phyloP scores from a whole-genome alignment of 2,888 invertebrate species.

The Hoplodrina blanda region DNA sequence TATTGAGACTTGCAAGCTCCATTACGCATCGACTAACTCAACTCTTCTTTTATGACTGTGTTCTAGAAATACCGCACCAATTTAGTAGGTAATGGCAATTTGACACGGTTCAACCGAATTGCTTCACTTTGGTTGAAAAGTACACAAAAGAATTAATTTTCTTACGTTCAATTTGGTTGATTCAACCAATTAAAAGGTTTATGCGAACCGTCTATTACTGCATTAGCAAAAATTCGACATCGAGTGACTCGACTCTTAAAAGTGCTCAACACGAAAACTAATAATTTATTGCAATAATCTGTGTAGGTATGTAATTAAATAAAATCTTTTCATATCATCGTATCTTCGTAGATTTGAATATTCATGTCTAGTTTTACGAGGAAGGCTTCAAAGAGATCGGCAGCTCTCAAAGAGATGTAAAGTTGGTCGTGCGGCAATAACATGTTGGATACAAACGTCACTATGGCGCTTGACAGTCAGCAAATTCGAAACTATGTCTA shows the following conservation, averaged over 20 bases:
- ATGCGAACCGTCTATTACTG: neutral
- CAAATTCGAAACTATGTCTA: neutral
- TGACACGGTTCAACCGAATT: slow-evolving; percentile 5
- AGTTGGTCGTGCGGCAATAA: slow-evolving; percentile 33
- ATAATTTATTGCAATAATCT: neutral
- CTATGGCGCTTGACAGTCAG: slow-evolving; percentile 3
- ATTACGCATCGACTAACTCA: slow-evolving; percentile 26
- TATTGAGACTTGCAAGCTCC: slow-evolving; percentile 31
- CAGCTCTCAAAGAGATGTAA: slow-evolving; percentile 24
- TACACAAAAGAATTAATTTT: neutral
- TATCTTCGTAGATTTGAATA: slow-evolving; percentile 26
- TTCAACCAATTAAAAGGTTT: neutral
- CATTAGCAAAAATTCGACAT: neutral
- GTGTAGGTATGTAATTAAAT: slow-evolving; percentile 10
- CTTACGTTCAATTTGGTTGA: neutral
- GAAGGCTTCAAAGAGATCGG: slow-evolving; percentile 29
- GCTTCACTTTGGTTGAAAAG: neutral
- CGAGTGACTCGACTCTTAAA: neutral
- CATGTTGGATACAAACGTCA: slow-evolving; percentile 33
- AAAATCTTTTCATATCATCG: slow-evolving; percentile 4
- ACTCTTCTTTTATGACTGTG: slow-evolving; percentile 12
- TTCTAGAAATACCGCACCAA: slow-evolving; percentile 13
- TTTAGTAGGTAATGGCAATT: slow-evolving; percentile 5
- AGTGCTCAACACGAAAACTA: neutral
- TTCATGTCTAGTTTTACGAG: slow-evolving; percentile 28